Evolutionary conservation across 2,797 vertebrate genomes (phyloP).

Genomic region (Chrysocyon brachyurus): DNA sequence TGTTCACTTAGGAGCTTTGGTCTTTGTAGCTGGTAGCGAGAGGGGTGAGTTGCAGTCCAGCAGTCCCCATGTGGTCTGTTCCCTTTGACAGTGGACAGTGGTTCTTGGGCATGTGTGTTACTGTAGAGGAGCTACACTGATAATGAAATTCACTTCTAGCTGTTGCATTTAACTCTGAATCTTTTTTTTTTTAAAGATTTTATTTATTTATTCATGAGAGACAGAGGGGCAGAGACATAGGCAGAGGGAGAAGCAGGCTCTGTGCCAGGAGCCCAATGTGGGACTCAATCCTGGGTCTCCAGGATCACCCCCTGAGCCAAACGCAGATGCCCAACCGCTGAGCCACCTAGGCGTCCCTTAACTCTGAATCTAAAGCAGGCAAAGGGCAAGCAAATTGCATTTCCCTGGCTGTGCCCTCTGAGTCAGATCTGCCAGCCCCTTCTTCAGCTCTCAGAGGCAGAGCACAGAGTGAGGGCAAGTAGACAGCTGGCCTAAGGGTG

Average conservation of each 20-base stretch:
- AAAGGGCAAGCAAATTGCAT: background rate
- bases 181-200: background rate
- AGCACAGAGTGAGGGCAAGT: too few species aligned
- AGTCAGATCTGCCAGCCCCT: background rate
- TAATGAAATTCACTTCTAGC: background rate
- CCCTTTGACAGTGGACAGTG: too few species aligned
- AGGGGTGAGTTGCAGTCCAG: background rate
- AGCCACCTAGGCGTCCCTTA: background rate
- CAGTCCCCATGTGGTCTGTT: background rate
- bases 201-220: too few species aligned
- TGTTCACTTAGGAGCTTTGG: background rate
- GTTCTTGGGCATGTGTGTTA: background rate
- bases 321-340: too few species aligned
- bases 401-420: background rate
- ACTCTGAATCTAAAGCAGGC: conserved; percentile 12
- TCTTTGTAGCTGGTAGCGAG: background rate
- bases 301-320: too few species aligned
- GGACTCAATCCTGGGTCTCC: too few species aligned
- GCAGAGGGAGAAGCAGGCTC: too few species aligned
- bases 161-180: background rate
- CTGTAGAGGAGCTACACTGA: background rate
- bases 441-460: too few species aligned
- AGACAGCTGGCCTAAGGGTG: too few species aligned
- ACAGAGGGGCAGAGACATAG: too few species aligned
- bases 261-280: too few species aligned